Base-by-base conservation (phyloP, 23 tunicate genomes). In the Oikopleura dioica region DNA sequence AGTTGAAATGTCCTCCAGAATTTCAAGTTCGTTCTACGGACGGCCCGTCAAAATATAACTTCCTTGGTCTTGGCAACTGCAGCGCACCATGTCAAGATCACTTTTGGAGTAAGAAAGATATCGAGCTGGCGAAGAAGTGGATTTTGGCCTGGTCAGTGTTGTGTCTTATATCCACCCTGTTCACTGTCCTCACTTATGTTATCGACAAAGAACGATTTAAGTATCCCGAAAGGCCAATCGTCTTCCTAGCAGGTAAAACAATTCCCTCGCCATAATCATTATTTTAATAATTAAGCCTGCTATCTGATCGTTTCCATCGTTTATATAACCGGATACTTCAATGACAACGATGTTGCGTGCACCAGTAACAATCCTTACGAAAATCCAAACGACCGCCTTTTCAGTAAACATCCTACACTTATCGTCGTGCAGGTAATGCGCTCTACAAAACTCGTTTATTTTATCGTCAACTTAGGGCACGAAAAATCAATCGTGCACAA, bases 171-270 rank as follows among this genome's bases (percentile, higher is more conserved):
- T 88, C 96, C 0, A 88, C 96, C 51, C 79, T 88, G 0, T 88
- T 88, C 80, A 88, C 96, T 9, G 83, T 84, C n/a, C 51, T 81
- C 28, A 88, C 96, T 24, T 88, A 88, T 69, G 81, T 88, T 30
- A 88, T 88, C 37, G 96, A 88, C 72, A 84, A 81, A 88, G 79
- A 82, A 34, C 51, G 96, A 51, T 88, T 88, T 79, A 77, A 50
- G 0, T 88, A 88, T 69, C 96, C 96, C 1, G 96, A 88, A 79
- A 63, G 96, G 44, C 96, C 96, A 0, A 88, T 88, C 37, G 82
- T 88, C 33, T 88, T 88, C 55, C 76, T 88, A 32, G 84, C 96
- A 78, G 96, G 96, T 88, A 29, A 38, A 50, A 2, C 2, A 35
- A 50, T 28, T 51, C 29, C 23, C 76, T 44, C 0, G 31, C 35